phyloP scores from a whole-genome alignment of 2,888 invertebrate genomes.

The Pristionchus japonicus region DNA sequence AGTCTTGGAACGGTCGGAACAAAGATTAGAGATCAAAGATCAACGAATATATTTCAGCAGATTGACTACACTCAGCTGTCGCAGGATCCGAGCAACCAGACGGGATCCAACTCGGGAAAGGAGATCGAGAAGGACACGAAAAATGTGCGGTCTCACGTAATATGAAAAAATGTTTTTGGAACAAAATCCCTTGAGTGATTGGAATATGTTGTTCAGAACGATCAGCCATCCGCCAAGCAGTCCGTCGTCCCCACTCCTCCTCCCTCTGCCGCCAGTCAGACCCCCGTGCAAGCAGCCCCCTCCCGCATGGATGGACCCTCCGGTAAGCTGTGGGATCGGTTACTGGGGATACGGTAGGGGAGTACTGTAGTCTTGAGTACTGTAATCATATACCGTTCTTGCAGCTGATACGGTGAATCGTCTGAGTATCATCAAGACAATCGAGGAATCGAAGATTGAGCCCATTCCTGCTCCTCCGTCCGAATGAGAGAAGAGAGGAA shows the following conservation, averaged over 20 bases:
- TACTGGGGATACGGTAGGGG: too few relatives aligned
- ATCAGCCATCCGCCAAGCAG: background rate
- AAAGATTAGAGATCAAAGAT: background rate
- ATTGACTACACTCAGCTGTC: background rate
- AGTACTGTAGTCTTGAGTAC: too few relatives aligned
- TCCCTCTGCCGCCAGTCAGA: background rate
- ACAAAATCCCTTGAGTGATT: too few relatives aligned
- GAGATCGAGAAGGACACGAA: background rate
- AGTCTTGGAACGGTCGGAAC: background rate
- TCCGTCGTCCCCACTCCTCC: background rate
- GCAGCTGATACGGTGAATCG: background rate
- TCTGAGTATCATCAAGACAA: slow-evolving; percentile 15
- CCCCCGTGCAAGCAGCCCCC: background rate
- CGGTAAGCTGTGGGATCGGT: background rate
- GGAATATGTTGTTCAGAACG: too few relatives aligned
- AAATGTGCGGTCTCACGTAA: background rate
- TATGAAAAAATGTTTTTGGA: background rate
- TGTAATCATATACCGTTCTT: background rate
- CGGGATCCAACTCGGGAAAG: background rate
- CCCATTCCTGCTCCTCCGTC: background rate
- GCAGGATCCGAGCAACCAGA: background rate
- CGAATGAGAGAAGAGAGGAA: background rate
- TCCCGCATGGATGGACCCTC: background rate
- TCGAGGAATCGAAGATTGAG: background rate
- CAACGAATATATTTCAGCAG: background rate